Percentiles rank a stretch among this genome's conserved stretches.
These are phyloP conservation scores for Rhingia campestris DNA, from an alignment of 2,888 invertebrate genomes.

Conservation along the genomic window DNA sequence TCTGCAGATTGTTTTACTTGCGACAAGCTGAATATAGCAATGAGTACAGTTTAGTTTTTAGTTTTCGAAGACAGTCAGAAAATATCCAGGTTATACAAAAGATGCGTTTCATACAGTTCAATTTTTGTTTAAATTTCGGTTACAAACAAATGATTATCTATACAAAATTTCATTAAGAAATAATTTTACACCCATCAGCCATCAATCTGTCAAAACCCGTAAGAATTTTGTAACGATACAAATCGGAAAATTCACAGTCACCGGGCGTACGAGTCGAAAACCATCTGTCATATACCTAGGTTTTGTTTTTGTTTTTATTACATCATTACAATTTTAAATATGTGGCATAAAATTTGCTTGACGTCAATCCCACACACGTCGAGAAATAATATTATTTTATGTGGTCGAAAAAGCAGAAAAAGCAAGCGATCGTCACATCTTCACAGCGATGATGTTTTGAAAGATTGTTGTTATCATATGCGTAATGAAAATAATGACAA, in stretches of 20 bases:
- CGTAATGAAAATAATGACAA: not conserved
- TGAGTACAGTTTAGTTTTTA: too few relatives aligned
- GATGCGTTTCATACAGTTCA: too few relatives aligned
- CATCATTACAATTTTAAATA: not conserved
- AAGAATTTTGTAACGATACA: not conserved
- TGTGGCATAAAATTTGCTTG: not conserved
- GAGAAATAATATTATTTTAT: not conserved
- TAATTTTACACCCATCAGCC: too few relatives aligned
- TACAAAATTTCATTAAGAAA: too few relatives aligned
- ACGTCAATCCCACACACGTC: conserved; percentile 9
- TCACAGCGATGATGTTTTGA: not conserved
- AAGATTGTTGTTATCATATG: not conserved
- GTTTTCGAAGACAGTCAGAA: too few relatives aligned
- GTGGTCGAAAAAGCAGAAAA: not conserved
- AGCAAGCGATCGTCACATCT: not conserved
- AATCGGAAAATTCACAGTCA: not conserved
- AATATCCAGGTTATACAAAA: too few relatives aligned
- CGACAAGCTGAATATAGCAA: too few relatives aligned
- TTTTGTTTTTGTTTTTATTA: not conserved
- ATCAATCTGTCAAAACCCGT: not conserved
- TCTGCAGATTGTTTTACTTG: too few relatives aligned
- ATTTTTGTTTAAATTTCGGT: too few relatives aligned
- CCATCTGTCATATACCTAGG: not conserved
- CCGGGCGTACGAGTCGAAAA: not conserved
- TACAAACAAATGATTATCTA: too few relatives aligned